phyloP scores from a whole-genome alignment of 2,797 vertebrate species.

The Scolopax rusticola region DNA sequence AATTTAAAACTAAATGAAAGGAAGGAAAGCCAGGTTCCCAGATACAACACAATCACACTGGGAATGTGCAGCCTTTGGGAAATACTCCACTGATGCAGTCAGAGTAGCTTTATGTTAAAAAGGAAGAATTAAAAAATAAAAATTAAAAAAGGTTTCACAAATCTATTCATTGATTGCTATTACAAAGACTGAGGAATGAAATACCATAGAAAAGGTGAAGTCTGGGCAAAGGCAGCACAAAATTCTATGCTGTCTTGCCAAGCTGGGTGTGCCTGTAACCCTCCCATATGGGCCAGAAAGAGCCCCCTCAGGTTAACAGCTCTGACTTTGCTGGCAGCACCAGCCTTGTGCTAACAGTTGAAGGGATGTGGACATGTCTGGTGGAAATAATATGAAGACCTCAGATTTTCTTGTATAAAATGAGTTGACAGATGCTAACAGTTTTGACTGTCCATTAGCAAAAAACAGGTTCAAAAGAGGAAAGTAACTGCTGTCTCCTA shows the following conservation, averaged over 20 bases:
- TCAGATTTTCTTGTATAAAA: neutral
- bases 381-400: neutral
- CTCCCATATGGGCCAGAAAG: rapidly evolving
- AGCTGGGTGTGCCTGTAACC: neutral
- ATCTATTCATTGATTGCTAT: neutral
- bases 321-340: neutral
- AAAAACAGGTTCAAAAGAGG: neutral
- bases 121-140: neutral
- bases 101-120: neutral
- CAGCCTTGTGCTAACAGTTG: neutral
- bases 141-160: neutral
- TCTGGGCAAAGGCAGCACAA: neutral
- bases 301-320: neutral
- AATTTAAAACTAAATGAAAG: conserved; percentile 58
- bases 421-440: neutral
- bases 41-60: conserved; percentile 8
- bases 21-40: conserved; percentile 34
- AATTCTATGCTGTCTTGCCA: neutral
- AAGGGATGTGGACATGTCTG: neutral
- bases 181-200: neutral
- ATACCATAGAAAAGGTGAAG: neutral
- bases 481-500: neutral
- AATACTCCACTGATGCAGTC: neutral
- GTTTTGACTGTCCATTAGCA: neutral
- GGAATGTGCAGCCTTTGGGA: conserved; percentile 18